These are phyloP conservation scores for Lophotis ruficrista DNA, from an alignment of 2,113 vertebrate species.

Conservation along the genomic window DNA sequence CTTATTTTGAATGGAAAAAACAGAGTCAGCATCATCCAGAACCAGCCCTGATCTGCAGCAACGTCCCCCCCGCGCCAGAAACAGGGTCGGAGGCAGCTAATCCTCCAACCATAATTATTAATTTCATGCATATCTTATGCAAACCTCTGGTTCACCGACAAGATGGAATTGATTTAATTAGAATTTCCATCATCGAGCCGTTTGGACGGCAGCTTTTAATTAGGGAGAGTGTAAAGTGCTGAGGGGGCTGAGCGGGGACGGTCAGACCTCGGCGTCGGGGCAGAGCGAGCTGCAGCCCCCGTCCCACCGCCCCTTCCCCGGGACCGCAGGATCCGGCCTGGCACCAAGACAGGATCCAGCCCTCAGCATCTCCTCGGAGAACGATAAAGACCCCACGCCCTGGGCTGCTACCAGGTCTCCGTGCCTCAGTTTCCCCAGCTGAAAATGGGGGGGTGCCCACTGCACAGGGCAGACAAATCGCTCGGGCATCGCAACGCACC, in stretches of 20 bases:
- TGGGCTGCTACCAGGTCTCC: neutral
- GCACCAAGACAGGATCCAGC: neutral
- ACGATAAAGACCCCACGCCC: rapidly evolving
- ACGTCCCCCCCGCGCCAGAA: neutral
- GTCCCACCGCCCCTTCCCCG: neutral
- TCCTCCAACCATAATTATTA: slow-evolving; percentile 72
- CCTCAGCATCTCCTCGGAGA: rapidly evolving
- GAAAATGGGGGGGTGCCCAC: neutral
- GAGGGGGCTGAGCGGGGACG: neutral
- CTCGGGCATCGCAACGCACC: rapidly evolving
- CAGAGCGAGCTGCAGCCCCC: neutral
- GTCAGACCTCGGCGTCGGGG: rapidly evolving
- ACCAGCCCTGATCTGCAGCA: too few relatives aligned
- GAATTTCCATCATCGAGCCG: slow-evolving; percentile 72
- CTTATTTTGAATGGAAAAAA: neutral
- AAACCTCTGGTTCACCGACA: slow-evolving; percentile 65
- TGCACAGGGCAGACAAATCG: neutral
- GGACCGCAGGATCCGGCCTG: neutral
- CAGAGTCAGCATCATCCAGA: too few relatives aligned
- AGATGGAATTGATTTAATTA: slow-evolving; percentile 83
- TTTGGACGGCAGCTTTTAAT: slow-evolving; percentile 75
- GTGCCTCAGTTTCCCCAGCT: neutral
- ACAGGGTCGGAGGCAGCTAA: slow-evolving; percentile 42
- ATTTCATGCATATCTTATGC: slow-evolving; percentile 75
- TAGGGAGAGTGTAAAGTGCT: slow-evolving; percentile 49